These are phyloP conservation scores for Rhabdomys pumilio DNA, from an alignment of 2,797 vertebrate species.

Conservation along the genomic window DNA sequence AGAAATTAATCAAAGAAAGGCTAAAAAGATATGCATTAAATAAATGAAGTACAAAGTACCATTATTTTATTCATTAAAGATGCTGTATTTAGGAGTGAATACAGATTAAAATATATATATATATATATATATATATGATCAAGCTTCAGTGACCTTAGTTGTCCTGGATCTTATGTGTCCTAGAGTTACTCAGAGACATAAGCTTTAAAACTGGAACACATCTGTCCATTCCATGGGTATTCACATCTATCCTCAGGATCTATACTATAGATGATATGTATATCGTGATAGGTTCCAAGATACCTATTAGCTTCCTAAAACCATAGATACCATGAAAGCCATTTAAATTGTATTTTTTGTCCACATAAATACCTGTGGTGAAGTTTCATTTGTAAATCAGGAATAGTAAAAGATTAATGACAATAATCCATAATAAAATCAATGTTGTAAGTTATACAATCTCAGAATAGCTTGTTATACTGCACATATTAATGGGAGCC, in stretches of 20 bases:
- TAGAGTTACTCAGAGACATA: neutral
- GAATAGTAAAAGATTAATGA: neutral
- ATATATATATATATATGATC: neutral
- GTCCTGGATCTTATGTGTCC: neutral
- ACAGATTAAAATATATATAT: no score
- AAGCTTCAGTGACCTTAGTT: neutral
- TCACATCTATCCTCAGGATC: neutral
- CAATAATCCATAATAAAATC: neutral
- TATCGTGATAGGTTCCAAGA: neutral
- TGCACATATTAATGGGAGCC: neutral
- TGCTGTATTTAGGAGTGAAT: neutral
- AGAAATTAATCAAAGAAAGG: neutral
- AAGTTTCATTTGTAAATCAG: neutral
- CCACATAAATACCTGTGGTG: neutral
- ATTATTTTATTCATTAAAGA: conserved; percentile 21
- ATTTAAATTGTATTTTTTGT: neutral
- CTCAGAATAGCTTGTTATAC: neutral
- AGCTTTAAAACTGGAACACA: neutral
- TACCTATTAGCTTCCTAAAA: neutral
- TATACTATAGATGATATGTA: neutral
- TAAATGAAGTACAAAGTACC: neutral
- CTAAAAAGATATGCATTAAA: neutral
- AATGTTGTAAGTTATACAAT: neutral
- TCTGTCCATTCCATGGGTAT: neutral
- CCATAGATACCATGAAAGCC: neutral